Conservation (phyloP, 2,797 vertebrate genomes). For the Oceanodroma leucorhoa region DNA sequence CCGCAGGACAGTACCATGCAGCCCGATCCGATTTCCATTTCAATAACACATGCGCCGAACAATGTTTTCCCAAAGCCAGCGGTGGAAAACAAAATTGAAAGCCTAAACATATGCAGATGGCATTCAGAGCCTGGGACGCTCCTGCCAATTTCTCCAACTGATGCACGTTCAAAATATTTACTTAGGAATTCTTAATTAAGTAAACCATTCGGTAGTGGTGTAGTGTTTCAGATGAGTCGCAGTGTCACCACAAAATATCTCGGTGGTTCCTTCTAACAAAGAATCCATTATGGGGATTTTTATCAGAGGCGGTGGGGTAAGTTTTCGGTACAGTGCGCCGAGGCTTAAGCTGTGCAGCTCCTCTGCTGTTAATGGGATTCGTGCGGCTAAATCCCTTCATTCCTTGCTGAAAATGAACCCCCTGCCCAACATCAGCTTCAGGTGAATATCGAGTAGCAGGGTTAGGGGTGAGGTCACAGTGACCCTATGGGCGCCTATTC, state of each 20-base stretch:
- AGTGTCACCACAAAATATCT: slow-evolving; percentile 28
- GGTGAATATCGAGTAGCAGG: background rate
- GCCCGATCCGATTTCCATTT: background rate
- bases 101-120: slow-evolving; percentile 54
- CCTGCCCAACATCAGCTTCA: background rate
- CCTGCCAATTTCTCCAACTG: slow-evolving; percentile 52
- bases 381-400: background rate
- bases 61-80: background rate
- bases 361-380: background rate
- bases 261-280: slow-evolving; percentile 28
- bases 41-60: background rate
- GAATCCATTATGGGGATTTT: slow-evolving; percentile 24
- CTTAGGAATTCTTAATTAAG: slow-evolving; percentile 70
- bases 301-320: background rate
- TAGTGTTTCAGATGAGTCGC: slow-evolving; percentile 50
- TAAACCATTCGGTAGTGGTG: slow-evolving; percentile 20
- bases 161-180: slow-evolving; percentile 61
- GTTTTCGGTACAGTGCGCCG: background rate
- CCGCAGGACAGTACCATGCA: background rate
- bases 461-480: background rate
- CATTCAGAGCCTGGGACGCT: background rate
- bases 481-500: fast-evolving
- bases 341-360: background rate
- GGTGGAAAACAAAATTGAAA: slow-evolving; percentile 52
- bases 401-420: background rate